A percentile compares a stretch with the other conserved stretches of the same genome.
Evolutionary conservation across 2,797 vertebrate species (phyloP).

Genomic region (Cygnus olor): DNA sequence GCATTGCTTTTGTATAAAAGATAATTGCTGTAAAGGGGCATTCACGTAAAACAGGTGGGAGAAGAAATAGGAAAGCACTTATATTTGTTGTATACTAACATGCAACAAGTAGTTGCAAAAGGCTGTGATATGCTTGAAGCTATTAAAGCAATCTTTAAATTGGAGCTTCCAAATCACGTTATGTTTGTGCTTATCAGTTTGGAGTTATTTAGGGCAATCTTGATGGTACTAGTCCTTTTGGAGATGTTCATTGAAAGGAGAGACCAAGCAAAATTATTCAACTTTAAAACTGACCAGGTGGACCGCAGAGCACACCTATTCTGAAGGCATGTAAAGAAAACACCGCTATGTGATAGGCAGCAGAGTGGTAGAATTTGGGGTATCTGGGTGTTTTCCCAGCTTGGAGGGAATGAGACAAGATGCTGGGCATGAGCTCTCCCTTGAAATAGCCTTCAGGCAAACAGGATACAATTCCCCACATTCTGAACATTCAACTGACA

Average conservation of each 20-base stretch:
- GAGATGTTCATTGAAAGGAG: not conserved
- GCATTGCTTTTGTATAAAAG: not conserved
- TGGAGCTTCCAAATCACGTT: not conserved
- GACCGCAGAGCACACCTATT: not conserved
- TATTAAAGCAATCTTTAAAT: conserved; percentile 26
- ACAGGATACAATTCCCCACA: not conserved
- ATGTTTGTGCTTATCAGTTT: not conserved
- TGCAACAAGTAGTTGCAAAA: not conserved
- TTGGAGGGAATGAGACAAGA: not conserved
- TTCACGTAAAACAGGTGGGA: conserved; percentile 13
- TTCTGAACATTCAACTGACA: not conserved
- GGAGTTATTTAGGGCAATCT: not conserved
- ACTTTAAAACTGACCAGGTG: not conserved
- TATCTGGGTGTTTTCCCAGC: not conserved
- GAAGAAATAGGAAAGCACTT: not conserved
- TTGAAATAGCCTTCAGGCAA: not conserved
- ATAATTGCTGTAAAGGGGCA: not conserved
- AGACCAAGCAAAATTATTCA: not conserved
- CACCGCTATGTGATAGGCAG: not conserved
- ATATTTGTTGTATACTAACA: not conserved
- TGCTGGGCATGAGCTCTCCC: not conserved
- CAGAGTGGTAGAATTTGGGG: not conserved
- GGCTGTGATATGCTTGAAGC: not conserved
- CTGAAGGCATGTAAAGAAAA: not conserved
- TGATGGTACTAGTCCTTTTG: not conserved